Evolutionary conservation across 2,888 invertebrate genomes (phyloP).

Genomic region (Tipula confusa): DNA sequence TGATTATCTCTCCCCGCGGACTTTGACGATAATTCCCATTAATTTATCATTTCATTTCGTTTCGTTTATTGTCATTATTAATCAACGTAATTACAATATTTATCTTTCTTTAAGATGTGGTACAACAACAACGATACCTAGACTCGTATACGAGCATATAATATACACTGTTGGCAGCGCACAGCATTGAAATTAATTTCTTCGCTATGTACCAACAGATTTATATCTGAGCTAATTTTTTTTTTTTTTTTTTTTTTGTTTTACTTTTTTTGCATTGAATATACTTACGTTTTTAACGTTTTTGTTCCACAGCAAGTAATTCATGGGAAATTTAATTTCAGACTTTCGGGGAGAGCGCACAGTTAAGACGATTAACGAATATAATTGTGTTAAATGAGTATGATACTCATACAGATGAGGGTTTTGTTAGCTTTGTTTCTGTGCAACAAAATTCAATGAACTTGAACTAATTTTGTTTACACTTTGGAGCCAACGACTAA

Average conservation of each 20-base stretch:
- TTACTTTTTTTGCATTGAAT: neutral
- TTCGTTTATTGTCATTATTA: constrained; percentile 25
- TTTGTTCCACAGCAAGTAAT: constrained; percentile 20
- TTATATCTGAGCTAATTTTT: neutral
- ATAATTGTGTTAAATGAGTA: neutral
- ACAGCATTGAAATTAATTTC: neutral
- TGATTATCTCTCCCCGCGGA: neutral
- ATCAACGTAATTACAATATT: constrained; percentile 9
- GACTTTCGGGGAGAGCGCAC: neutral
- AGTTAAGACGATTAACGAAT: constrained; percentile 4
- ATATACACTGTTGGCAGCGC: neutral
- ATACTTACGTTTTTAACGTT: neutral
- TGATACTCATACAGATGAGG: neutral
- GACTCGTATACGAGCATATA: no score
- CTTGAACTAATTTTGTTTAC: neutral
- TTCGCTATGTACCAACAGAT: neutral
- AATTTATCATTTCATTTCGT: constrained; percentile 13
- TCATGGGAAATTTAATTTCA: neutral
- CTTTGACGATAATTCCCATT: neutral
- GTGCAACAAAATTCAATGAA: neutral
- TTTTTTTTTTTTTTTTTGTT: neutral
- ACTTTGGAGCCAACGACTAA: neutral
- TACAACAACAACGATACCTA: no score
- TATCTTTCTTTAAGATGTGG: neutral
- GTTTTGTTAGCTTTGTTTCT: neutral